These are phyloP conservation scores for Poecilia wingei DNA, from an alignment of 2,797 vertebrate genomes.

Conservation along the genomic window DNA sequence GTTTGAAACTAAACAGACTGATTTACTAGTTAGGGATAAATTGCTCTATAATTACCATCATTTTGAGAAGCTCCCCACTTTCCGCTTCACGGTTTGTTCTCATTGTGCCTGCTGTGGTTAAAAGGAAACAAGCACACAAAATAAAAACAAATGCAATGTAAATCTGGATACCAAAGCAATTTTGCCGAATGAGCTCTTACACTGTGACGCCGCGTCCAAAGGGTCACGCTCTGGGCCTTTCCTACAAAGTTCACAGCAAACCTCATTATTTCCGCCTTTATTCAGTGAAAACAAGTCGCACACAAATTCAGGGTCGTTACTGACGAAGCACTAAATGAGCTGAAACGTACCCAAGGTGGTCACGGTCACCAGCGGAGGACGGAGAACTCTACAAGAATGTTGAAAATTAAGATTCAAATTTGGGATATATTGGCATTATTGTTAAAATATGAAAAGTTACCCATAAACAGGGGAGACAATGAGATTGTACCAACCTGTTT, in stretches of 20 bases:
- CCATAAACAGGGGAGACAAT: neutral
- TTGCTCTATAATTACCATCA: constrained; percentile 33
- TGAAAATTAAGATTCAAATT: neutral
- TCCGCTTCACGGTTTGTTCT: neutral
- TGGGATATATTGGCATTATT: neutral
- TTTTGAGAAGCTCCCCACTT: neutral
- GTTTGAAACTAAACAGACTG: neutral
- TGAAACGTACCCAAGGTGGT: constrained; percentile 28
- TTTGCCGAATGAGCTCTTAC: constrained; percentile 20
- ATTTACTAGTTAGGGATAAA: neutral
- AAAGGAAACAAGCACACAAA: neutral
- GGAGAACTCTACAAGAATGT: constrained; percentile 31
- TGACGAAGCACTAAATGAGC: neutral
- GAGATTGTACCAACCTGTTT: constrained; percentile 37
- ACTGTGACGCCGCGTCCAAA: neutral
- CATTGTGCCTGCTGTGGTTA: neutral
- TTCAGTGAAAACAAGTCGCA: constrained; percentile 1
- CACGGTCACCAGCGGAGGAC: accelerated
- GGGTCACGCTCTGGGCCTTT: neutral
- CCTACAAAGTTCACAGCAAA: constrained; percentile 35
- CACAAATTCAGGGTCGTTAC: neutral
- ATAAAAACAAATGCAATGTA: neutral
- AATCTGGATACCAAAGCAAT: neutral
- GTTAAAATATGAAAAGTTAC: neutral
- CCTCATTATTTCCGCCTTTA: neutral